These are phyloP conservation scores for Narcine bancroftii DNA, from an alignment of 2,113 vertebrate species.

Conservation along the genomic window DNA sequence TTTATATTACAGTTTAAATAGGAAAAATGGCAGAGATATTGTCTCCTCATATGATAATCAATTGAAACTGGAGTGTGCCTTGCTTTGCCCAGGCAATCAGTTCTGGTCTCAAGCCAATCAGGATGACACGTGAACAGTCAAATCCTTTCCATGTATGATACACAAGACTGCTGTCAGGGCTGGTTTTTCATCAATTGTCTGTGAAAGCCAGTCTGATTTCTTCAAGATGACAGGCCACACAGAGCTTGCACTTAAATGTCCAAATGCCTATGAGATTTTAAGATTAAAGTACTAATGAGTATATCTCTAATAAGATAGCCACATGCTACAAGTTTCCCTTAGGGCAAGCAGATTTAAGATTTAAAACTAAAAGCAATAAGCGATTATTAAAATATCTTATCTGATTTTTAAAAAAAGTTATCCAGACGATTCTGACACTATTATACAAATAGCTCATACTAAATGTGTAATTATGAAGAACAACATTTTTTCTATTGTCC, in stretches of 20 bases:
- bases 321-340: constrained; percentile 59
- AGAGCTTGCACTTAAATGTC: constrained; percentile 54
- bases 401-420: neutral
- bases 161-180: constrained; percentile 74
- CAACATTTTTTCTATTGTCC: neutral
- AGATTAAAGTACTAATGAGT: constrained; percentile 67
- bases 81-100: constrained; percentile 71
- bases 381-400: constrained; percentile 51
- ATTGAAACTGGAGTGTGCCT: constrained; percentile 69
- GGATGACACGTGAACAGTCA: constrained; percentile 78
- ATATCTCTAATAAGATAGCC: constrained; percentile 69
- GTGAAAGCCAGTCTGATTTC: constrained; percentile 83
- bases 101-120: constrained; percentile 84
- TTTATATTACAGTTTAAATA: constrained; percentile 47
- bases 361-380: constrained; percentile 63
- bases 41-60: constrained; percentile 67
- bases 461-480: neutral
- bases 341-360: constrained; percentile 62
- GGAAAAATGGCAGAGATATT: constrained; percentile 55
- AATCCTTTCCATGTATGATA: constrained; percentile 83
- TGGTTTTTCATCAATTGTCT: constrained; percentile 78
- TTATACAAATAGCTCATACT: neutral
- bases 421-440: neutral
- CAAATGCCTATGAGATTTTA: constrained; percentile 52
- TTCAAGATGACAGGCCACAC: constrained; percentile 73